Evolutionary conservation across 2,888 invertebrate genomes (phyloP), one percentile per base, ranked within the genome.

Genomic region (Drosophila anomalipes): DNA sequence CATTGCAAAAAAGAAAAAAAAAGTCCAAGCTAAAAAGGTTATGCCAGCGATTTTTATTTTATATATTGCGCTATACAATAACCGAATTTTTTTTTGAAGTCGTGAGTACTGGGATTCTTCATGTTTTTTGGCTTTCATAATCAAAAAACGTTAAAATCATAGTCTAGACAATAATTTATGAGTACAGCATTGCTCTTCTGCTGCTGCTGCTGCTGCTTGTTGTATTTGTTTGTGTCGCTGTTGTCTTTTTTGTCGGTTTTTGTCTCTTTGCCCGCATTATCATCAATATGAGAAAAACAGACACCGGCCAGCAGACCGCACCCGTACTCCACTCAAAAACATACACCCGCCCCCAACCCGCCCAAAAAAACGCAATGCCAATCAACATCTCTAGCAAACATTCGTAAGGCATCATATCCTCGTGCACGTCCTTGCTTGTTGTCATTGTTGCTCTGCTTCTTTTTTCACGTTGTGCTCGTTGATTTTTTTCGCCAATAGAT

Each of bases 151-250:
- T 92, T 92, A 92, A 92, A 92, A 92, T 92, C 92, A 92, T 92
- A 92, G 92, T 92, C 92, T 92, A 92, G 92, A 92, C 92, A 92
- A 92, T 92, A 92, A 92, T 92, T 92, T 92, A 92, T 92, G 92
- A 92, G 92, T 79, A 74, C 68, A 66, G 77, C 58, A 61, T 61
- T 57, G 73, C 61, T 63, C 72, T 74, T 68, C 68, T 76, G 51
- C 64, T 74, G 53, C 37, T 68, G 41, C n/a, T 44, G 44, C 5
- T 44, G 44, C 1, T 44, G 44, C 12, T 51, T 59, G 37, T 57
- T 71, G 65, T 37, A 37, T 52, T 53, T 79, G 58, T 62, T 69
- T 16, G 47, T 47, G 47, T 47, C 47, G 49, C 49, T 69, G 33
- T 14, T 39, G 37, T 44, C 56, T 37, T 59, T 26, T 71, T 60